Percentiles rank a stretch among this genome's conserved stretches.
Conservation (phyloP, 2,888 invertebrate species). For the Boloria selene region DNA sequence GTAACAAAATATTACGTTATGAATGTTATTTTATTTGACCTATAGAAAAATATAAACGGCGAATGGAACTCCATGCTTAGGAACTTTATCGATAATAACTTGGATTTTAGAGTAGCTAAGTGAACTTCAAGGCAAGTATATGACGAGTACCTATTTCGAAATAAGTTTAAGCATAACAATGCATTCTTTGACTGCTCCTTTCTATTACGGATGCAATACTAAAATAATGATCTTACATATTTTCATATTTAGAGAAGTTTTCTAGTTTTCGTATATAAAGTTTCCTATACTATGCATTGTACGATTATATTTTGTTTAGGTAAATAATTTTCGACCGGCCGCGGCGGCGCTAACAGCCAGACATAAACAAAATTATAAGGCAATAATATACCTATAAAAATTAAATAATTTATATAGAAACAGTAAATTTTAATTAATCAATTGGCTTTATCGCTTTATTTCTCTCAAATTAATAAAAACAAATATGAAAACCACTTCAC, state of each 20-base stretch:
- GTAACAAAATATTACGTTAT: constrained; percentile 1
- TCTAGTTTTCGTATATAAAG: neutral
- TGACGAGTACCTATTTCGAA: neutral
- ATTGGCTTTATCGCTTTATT: too few relatives aligned
- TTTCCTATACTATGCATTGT: neutral
- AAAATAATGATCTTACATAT: neutral
- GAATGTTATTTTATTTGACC: constrained; percentile 8
- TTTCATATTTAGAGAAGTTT: neutral
- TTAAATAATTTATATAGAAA: too few relatives aligned
- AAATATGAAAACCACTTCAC: too few relatives aligned
- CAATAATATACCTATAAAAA: too few relatives aligned
- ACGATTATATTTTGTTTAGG: too few relatives aligned
- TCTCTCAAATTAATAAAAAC: too few relatives aligned
- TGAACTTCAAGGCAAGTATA: constrained; percentile 12
- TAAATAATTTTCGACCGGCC: too few relatives aligned
- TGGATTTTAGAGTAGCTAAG: constrained; percentile 11
- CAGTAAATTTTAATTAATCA: too few relatives aligned
- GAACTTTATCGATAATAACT: constrained; percentile 13
- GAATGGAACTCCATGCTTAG: constrained; percentile 6
- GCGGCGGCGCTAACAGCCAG: too few relatives aligned
- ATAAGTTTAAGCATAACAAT: constrained; percentile 12
- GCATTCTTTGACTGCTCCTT: neutral
- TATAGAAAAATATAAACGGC: constrained; percentile 1
- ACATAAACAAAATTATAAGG: too few relatives aligned
- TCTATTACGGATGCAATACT: neutral